Evolutionary conservation across 2,797 vertebrate genomes (phyloP).

Genomic region (Cottoperca gobio): DNA sequence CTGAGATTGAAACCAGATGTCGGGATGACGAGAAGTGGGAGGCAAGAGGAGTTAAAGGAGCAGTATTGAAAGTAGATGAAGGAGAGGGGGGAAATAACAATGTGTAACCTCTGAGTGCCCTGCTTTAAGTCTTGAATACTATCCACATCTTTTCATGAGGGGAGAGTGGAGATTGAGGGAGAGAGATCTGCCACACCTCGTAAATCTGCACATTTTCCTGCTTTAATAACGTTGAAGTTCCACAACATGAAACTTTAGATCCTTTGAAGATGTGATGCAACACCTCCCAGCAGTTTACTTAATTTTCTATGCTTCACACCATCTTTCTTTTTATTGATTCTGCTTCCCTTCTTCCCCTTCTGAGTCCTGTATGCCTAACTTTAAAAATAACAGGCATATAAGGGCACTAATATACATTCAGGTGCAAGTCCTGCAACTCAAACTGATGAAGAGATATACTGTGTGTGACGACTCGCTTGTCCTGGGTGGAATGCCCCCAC

Average conservation of each 20-base stretch:
- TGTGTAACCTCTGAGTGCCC: constrained; percentile 43
- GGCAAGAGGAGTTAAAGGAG: constrained; percentile 48
- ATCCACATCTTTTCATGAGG: neutral
- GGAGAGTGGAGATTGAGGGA: neutral
- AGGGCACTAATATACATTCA: neutral
- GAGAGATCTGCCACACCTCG: constrained; percentile 41
- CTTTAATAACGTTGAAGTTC: constrained; percentile 37
- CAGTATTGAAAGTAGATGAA: constrained; percentile 41
- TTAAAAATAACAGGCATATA: neutral
- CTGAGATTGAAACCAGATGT: constrained; percentile 77
- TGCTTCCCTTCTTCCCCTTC: neutral
- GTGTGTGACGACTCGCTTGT: neutral
- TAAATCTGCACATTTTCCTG: constrained; percentile 62
- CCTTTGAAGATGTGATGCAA: constrained; percentile 38
- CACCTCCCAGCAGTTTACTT: neutral
- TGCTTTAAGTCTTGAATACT: constrained; percentile 37
- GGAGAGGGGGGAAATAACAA: constrained; percentile 39
- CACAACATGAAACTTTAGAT: constrained; percentile 20
- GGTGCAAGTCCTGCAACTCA: neutral
- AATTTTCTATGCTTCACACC: neutral
- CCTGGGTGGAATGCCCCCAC: constrained; percentile 5
- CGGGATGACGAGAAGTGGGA: constrained; percentile 53
- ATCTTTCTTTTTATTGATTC: neutral
- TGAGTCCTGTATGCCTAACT: neutral
- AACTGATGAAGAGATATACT: neutral